phyloP scores from a whole-genome alignment of 2,113 vertebrate genomes.

The human region GRCh38 chr3:99873001-99873500 shows the following conservation, averaged over 20 bases:
- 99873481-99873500: slow-evolving; percentile 23
- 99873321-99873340: slow-evolving; percentile 34
- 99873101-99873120: background rate
- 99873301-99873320: slow-evolving; percentile 37
- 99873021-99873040: background rate
- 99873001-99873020: background rate
- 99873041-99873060: slow-evolving; percentile 2
- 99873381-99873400: background rate
- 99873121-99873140: slow-evolving; percentile 21
- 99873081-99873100: background rate
- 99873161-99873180: slow-evolving; percentile 23
- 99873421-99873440: slow-evolving; percentile 32
- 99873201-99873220: slow-evolving; percentile 54
- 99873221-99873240: slow-evolving; percentile 15
- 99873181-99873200: background rate
- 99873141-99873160: slow-evolving; percentile 17
- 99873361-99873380: slow-evolving; percentile 9
- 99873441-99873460: slow-evolving; percentile 31
- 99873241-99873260: slow-evolving; percentile 23
- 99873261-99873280: slow-evolving; percentile 9
- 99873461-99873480: background rate
- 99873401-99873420: slow-evolving; percentile 34
- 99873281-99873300: slow-evolving; percentile 26
- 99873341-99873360: slow-evolving; percentile 38
- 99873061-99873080: background rate